Base-by-base conservation (phyloP, 1,140 invertebrate genomes). In the Scaptomyza hsui region DNA sequence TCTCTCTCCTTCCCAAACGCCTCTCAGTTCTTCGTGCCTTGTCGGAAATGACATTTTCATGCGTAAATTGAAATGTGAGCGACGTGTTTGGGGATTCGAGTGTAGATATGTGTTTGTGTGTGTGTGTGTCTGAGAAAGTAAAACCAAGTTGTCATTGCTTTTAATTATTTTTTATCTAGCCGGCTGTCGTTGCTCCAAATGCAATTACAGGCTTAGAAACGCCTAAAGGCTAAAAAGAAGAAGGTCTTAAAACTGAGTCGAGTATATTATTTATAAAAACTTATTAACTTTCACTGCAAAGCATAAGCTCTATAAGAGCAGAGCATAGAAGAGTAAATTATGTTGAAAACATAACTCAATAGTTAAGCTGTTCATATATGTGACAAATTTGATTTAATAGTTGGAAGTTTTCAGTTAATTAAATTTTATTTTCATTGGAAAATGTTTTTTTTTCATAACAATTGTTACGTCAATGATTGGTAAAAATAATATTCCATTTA, bases 21-120 rank as follows among this genome's bases (percentile, higher is more conserved):
- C 19, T 64, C 21, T 37, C 16, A 42, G 41, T 24, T n/a, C 18
- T 51, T 45, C 24, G 37, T 59, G 47, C 29, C 69, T 65, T 81
- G 82, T 88, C 78, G 82, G 86, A 85, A 89, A 89, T 89, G 86
- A 81, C 85, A 89, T 89, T 89, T 89, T 89, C 86, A 89, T 89
- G 85, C 86, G 85, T 89, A 89, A 89, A 89, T 89, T 89, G 85
- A 89, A 89, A 89, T 89, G 85, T 85, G 80, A 78, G 85, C 80
- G 80, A 89, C 85, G 86, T 89, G 85, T 86, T 86, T 88, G 82
- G 82, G 82, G 82, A 88, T 88, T 88, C 75, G 16, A 67, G 47
- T 72, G 21, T 47, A n/a, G n/a, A 2, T 53, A 47, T 37, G 32
- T 39, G n/a, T 37, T 4, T 56, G 29, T 59, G 45, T 72, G 37